These are phyloP conservation scores for Ophonus ardosiacus DNA, from an alignment of 2,888 invertebrate genomes.

Conservation along the genomic window DNA sequence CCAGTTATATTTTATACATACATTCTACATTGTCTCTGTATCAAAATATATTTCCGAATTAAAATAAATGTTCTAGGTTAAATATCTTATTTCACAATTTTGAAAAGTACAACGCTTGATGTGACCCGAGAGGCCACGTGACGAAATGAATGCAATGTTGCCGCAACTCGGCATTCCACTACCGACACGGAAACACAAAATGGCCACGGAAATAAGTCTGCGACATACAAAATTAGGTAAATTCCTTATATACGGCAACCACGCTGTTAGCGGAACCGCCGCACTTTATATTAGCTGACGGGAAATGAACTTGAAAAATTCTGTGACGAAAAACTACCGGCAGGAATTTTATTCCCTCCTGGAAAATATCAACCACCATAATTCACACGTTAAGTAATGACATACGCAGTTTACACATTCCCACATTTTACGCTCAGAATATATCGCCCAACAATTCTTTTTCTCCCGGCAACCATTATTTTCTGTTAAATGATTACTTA, in stretches of 20 bases:
- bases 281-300: slow-evolving; percentile 41
- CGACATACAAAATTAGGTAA: slow-evolving; percentile 60
- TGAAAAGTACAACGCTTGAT: too few relatives aligned
- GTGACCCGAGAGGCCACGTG: not conserved
- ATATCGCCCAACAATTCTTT: not conserved
- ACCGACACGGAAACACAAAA: slow-evolving; percentile 49
- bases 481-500: not conserved
- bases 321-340: slow-evolving; percentile 58
- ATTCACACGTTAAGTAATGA: slow-evolving; percentile 58
- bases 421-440: not conserved
- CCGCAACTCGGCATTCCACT: not conserved
- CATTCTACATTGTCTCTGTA: too few relatives aligned
- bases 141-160: slow-evolving; percentile 21
- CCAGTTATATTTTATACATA: too few relatives aligned
- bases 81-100: too few relatives aligned
- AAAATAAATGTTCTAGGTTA: too few relatives aligned
- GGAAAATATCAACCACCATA: slow-evolving; percentile 50
- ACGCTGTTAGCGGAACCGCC: slow-evolving; percentile 23
- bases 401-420: slow-evolving; percentile 29
- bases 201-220: slow-evolving; percentile 55
- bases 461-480: not conserved
- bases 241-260: slow-evolving; percentile 54
- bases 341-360: slow-evolving; percentile 42
- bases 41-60: too few relatives aligned
- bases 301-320: slow-evolving; percentile 61